Evolutionary conservation across 2,888 invertebrate species (phyloP), one percentile per base, ranked within the genome.

Genomic region (Epistrophella euchroma): DNA sequence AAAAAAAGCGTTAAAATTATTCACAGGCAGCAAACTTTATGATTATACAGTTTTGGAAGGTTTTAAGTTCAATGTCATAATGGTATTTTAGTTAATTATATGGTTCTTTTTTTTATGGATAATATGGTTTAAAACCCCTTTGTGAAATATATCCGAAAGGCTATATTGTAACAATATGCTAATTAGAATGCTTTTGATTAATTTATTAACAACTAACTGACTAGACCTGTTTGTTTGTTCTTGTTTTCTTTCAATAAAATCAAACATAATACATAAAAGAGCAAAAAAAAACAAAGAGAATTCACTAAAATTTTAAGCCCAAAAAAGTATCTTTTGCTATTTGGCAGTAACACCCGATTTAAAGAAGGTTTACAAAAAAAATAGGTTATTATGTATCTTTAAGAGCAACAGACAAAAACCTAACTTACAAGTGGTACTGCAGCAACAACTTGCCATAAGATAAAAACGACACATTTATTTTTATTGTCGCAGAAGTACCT

Each of bases 371-470:
- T n/a, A n/a, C n/a, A n/a, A 43, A 25, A 50, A 17, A 56, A 17
- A 2, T 32, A 56, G 32, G 56, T 13, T 56, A 32, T 56, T 0
- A 9, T 32, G 9, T 32, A 6, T 32, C 2, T 56, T 17, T 17
- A 56, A 55, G 7, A 55, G 32, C n/a, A 55, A 0, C n/a, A n/a
- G n/a, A n/a, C 9, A 55, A 28, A 28, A 55, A 6, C 1, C n/a
- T 1, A 28, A 25, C 9, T 2, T 19, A 5, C 10, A 45, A 45
- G 9, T 10, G 15, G 2, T 37, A 37, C 64, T 28, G 17, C 45
- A 45, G 64, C 64, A 64, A 64, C 45, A 64, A 45, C 45, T 64
- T 64, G 45, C n/a, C 25, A 45, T 3, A 32, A 13, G 64, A 64
- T 64, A 32, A 11, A 60, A 64, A 47, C 50, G 50, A 35, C 35